Percentiles rank a stretch among this genome's conserved stretches.
Evolutionary conservation across 2,888 invertebrate genomes (phyloP).

Genomic region (Drosophila histrio): DNA sequence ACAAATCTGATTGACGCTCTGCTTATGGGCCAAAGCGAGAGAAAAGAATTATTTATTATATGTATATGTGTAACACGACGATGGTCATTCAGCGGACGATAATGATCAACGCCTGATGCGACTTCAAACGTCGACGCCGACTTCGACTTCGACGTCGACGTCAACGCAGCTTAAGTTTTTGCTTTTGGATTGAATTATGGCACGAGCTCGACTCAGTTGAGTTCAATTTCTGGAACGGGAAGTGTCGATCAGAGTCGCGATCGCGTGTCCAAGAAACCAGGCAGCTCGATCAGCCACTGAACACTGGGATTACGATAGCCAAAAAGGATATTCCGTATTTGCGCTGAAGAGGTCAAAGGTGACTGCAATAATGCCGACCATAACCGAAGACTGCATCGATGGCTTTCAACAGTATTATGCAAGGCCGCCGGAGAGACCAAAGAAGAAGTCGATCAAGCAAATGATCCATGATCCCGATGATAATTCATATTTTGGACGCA

Average conservation of each 20-base stretch:
- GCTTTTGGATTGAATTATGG: slow-evolving; percentile 51
- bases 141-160: slow-evolving; percentile 7
- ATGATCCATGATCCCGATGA: slow-evolving; percentile 92
- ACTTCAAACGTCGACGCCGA: slow-evolving; percentile 38
- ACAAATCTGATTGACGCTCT: slow-evolving; percentile 49
- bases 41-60: slow-evolving; percentile 53
- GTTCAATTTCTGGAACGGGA: slow-evolving; percentile 70
- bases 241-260: slow-evolving; percentile 71
- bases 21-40: slow-evolving; percentile 56
- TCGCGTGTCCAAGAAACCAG: slow-evolving; percentile 46
- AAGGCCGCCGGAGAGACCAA: slow-evolving; percentile 87
- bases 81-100: slow-evolving; percentile 37
- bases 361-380: slow-evolving; percentile 81
- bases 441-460: slow-evolving; percentile 86
- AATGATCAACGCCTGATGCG: slow-evolving; percentile 48
- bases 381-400: slow-evolving; percentile 85
- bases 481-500: slow-evolving; percentile 90
- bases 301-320: slow-evolving; percentile 1
- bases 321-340: slow-evolving; percentile 34
- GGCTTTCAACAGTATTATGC: slow-evolving; percentile 88
- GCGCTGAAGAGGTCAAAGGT: slow-evolving; percentile 25
- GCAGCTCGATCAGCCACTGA: background rate
- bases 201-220: slow-evolving; percentile 64
- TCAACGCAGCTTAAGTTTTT: slow-evolving; percentile 25
- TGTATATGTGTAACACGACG: slow-evolving; percentile 46